Conservation (phyloP, 2,888 invertebrate genomes). For the Hololepta plana region DNA sequence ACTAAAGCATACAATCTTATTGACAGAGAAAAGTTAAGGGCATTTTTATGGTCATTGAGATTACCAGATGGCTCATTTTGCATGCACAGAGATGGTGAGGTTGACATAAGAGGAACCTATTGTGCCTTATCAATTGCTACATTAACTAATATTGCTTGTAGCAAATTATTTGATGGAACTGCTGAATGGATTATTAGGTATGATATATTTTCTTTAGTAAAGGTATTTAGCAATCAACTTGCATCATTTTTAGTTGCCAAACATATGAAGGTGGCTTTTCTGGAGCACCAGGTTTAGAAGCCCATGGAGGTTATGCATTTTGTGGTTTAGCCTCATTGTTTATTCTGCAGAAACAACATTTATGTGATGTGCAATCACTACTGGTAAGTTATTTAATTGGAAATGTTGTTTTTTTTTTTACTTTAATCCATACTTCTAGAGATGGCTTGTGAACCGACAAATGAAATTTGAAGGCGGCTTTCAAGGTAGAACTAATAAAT, state of each 20-base stretch:
- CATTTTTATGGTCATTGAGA: constrained; percentile 62
- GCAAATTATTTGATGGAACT: constrained; percentile 64
- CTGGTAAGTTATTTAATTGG: constrained; percentile 28
- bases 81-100: constrained; percentile 84
- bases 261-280: constrained; percentile 87
- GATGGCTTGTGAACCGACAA: constrained; percentile 83
- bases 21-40: constrained; percentile 56
- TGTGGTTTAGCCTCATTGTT: constrained; percentile 87
- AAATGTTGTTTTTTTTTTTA: constrained; percentile 5
- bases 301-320: constrained; percentile 98
- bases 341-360: constrained; percentile 54
- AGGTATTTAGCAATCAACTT: too few relatives aligned
- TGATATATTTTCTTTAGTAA: constrained; percentile 4
- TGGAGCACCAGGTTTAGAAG: constrained; percentile 86
- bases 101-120: constrained; percentile 90
- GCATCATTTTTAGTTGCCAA: too few relatives aligned
- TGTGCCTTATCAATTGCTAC: constrained; percentile 87
- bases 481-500: constrained; percentile 92
- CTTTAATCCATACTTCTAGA: constrained; percentile 23
- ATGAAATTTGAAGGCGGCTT: constrained; percentile 94
- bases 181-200: constrained; percentile 78
- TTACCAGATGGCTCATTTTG: constrained; percentile 78
- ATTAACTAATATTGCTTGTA: constrained; percentile 60
- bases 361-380: constrained; percentile 59
- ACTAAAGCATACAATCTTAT: constrained; percentile 71